phyloP scores from a whole-genome alignment of 2,113 vertebrate species.

The Holacanthus passer region DNA sequence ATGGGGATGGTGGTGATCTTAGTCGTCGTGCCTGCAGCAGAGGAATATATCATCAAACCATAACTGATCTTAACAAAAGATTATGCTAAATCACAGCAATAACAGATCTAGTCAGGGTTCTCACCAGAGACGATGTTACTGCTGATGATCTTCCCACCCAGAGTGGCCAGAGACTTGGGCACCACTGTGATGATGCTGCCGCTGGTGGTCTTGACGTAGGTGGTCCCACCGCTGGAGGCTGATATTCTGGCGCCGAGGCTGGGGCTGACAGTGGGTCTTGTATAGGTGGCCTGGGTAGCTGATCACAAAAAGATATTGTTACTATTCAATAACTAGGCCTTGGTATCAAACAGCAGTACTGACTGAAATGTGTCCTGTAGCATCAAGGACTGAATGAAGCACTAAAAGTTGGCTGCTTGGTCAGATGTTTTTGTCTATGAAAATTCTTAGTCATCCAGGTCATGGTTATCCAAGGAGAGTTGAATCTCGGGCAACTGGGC shows the following conservation, averaged over 20 bases:
- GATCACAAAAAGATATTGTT: neutral
- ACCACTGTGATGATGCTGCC: conserved; percentile 99
- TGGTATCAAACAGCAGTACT: neutral
- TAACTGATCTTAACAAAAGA: neutral
- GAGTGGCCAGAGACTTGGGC: conserved; percentile 94
- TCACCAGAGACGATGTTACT: conserved; percentile 97
- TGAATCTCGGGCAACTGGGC: too few species aligned
- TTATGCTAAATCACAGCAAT: neutral
- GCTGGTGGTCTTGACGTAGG: conserved; percentile 97
- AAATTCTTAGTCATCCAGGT: too few species aligned
- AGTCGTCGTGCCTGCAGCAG: conserved; percentile 91
- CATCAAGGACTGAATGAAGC: neutral
- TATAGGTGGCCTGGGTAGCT: conserved; percentile 93
- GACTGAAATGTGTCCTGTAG: neutral
- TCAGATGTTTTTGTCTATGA: too few species aligned
- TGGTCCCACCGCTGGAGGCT: conserved; percentile 90
- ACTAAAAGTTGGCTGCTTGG: neutral
- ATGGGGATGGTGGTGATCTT: conserved; percentile 99
- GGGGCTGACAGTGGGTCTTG: conserved; percentile 90
- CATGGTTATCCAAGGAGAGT: too few species aligned
- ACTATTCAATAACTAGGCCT: neutral
- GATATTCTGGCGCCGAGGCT: conserved; percentile 91
- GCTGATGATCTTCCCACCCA: conserved; percentile 98
- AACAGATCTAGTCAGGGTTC: neutral
- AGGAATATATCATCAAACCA: neutral